Base-by-base conservation (phyloP, 2,888 invertebrate genomes). In the Psylliodes chrysocephalus region DNA sequence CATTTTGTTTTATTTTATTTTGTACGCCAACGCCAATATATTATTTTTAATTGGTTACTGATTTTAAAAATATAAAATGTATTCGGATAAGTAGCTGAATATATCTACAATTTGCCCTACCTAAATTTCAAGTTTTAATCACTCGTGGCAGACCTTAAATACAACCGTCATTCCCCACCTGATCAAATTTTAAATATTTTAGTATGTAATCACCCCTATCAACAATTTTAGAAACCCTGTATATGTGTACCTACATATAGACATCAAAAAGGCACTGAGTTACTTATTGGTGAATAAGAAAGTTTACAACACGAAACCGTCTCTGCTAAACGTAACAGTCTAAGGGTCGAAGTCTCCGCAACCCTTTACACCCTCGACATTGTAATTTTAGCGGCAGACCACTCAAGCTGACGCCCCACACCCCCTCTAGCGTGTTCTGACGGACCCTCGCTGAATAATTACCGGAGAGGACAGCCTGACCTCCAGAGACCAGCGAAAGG, bases 361-460 rank as follows among this genome's bases (percentile, higher is more conserved):
- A 74, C 75, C 76, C 75, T 75, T 71, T 73, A 66, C 73, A 68
- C 72, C 71, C 73, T 75, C 70, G 63, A 71, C 70, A 69, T 72
- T 73, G 76, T 76, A 76, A 76, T 75, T 75, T 75, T 69, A 68
- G 73, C 61, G 64, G 61, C 63, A 53, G 60, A 63, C 65, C 68
- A 63, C 66, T 63, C 52, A 30, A 69, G 55, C 60, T 67, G 56
- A 63, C 71, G 65, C 55, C 66, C 61, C 59, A 63, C 61, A 51
- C 64, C 69, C 60, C 61, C 60, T 54, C 38, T 51, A 56, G 53
- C 60, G 61, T 46, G 22, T 56, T 65, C 71, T 69, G 74, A 74
- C 75, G 75, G 77, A 78, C 77, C 78, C 78, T 78, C 69, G 72
- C 78, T 79, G 78, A 81, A 80, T 81, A 81, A 80, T 80, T 80